Conservation (phyloP, 92 coral and sea anemone species). For the Bergia puertoricense region DNA sequence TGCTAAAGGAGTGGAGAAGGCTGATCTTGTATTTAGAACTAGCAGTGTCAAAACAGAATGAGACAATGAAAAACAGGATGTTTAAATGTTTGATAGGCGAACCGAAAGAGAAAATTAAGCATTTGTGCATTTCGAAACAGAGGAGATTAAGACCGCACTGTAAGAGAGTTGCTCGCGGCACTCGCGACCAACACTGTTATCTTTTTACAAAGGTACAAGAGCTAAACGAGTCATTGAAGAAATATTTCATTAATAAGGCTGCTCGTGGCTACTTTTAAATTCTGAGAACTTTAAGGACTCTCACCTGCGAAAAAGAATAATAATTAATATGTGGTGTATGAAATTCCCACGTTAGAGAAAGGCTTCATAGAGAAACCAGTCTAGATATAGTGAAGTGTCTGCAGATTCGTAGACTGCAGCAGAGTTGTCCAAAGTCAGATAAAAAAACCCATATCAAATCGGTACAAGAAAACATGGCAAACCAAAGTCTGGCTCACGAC, state of each 20-base stretch:
- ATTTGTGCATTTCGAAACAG: constrained; percentile 20
- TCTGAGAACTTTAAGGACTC: not conserved
- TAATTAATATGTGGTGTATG: not conserved
- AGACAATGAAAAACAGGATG: constrained; percentile 24
- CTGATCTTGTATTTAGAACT: constrained; percentile 33
- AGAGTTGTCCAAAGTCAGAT: constrained; percentile 50
- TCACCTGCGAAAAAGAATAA: not conserved
- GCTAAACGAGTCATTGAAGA: not conserved
- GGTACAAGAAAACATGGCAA: not conserved
- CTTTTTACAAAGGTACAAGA: constrained; percentile 16
- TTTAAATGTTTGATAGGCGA: constrained; percentile 20
- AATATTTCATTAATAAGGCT: not conserved
- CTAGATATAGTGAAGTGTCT: constrained; percentile 37
- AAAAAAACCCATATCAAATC: constrained; percentile 25
- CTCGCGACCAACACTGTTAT: constrained; percentile 54
- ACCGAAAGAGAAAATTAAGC: constrained; percentile 26
- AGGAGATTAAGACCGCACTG: constrained; percentile 14
- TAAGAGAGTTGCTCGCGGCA: constrained; percentile 31
- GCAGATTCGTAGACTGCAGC: constrained; percentile 49
- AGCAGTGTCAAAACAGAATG: constrained; percentile 29
- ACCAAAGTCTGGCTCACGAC: not conserved
- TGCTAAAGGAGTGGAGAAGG: constrained; percentile 20
- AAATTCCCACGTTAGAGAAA: not conserved
- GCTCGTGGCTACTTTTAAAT: not conserved
- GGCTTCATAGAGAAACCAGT: constrained; percentile 6